Evolutionary conservation across 2,797 vertebrate genomes (phyloP).

Genomic region (Poecilia velifera): DNA sequence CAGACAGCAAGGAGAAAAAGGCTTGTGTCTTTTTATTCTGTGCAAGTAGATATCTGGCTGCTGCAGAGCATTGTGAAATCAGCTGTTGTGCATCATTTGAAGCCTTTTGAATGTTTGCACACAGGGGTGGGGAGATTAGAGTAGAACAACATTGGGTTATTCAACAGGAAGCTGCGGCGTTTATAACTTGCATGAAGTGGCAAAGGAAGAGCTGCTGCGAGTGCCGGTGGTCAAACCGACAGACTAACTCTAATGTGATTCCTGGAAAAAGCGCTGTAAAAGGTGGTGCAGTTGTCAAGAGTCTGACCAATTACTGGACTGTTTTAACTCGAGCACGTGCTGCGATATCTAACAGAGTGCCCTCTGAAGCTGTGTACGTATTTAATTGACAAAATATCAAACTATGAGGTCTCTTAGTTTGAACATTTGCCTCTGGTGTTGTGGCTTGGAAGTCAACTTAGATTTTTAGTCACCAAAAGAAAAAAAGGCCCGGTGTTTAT

Average conservation of each 20-base stretch:
- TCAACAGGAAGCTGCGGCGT: constrained; percentile 44
- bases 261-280: constrained; percentile 10
- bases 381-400: background rate
- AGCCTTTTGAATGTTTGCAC: background rate
- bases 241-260: constrained; percentile 3
- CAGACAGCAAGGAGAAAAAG: background rate
- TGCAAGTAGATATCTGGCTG: background rate
- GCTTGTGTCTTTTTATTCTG: background rate
- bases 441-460: background rate
- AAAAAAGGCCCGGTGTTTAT: background rate
- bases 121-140: background rate
- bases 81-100: background rate
- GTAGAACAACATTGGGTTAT: constrained; percentile 14
- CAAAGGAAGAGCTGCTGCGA: constrained; percentile 13
- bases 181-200: constrained; percentile 30
- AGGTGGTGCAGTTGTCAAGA: constrained; percentile 14
- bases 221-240: constrained; percentile 20
- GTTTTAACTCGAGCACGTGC: constrained; percentile 26
- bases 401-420: background rate
- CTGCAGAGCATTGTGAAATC: background rate
- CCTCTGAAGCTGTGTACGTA: constrained; percentile 8
- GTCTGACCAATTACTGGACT: constrained; percentile 13
- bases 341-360: constrained; percentile 23
- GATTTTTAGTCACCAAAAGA: background rate
- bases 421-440: background rate